phyloP scores from a whole-genome alignment of 92 coral and sea anemone species.

The Phenganax subtilis region DNA sequence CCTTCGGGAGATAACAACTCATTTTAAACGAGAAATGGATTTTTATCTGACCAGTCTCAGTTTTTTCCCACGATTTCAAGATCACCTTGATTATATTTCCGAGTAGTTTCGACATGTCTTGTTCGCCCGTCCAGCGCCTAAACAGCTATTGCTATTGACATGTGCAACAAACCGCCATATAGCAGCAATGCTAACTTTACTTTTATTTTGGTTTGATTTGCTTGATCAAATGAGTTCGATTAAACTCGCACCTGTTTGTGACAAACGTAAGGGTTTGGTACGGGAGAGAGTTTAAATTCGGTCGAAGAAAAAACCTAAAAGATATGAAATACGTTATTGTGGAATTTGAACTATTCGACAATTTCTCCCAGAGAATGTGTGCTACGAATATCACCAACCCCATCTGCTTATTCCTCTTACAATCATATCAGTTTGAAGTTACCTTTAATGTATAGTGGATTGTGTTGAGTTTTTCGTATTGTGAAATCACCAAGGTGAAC shows the following conservation, averaged over 20 bases:
- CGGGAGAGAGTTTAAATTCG: slow-evolving; percentile 86
- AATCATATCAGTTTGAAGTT: not conserved
- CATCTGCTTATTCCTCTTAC: not conserved
- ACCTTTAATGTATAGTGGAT: slow-evolving; percentile 94
- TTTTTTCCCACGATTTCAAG: no score
- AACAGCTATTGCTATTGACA: no score
- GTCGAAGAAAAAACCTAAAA: slow-evolving; percentile 86
- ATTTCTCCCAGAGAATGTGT: not conserved
- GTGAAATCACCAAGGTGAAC: slow-evolving; percentile 85
- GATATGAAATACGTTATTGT: not conserved
- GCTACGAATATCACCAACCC: not conserved
- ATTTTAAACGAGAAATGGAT: no score
- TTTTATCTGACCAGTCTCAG: no score
- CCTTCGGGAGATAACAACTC: no score
- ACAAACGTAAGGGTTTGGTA: slow-evolving; percentile 71
- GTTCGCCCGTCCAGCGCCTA: no score
- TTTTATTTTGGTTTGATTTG: not conserved
- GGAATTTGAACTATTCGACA: not conserved
- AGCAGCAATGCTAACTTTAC: not conserved
- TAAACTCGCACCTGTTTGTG: slow-evolving; percentile 69
- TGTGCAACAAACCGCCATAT: no score
- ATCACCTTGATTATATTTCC: no score
- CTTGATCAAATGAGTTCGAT: not conserved
- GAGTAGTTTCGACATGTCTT: no score
- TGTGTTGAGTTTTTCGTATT: slow-evolving; percentile 87